Evolutionary conservation across 2,888 invertebrate genomes (phyloP), one percentile per base, ranked within the genome.

Genomic region (Macaria notata): DNA sequence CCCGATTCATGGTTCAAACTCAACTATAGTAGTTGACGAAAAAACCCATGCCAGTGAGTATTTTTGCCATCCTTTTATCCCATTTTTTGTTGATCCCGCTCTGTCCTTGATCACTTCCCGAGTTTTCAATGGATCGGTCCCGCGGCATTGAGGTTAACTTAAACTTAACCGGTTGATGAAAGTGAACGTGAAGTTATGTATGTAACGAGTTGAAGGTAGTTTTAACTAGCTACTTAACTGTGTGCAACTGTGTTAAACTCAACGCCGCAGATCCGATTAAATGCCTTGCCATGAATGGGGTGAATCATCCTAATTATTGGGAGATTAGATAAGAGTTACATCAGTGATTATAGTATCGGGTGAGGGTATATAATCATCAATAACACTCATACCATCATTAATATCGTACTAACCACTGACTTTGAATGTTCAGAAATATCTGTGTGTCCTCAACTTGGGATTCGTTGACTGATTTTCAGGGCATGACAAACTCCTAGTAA

Each of bases 391-490:
- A 63, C 52, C 65, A 66, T 71, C 67, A 64, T 64, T 73, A 79
- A 58, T 62, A 49, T 58, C 79, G 79, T 76, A 84, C 80, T 80
- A 80, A 79, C 77, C 70, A 73, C 76, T 76, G 73, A 78, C 72
- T 78, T 75, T 83, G 74, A 82, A 80, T 81, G 81, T 83, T 79
- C 69, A 71, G 79, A 77, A 69, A 68, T 71, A 83, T 91, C 91
- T 91, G 91, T 91, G 91, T 89, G 89, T 91, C 91, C 90, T 88
- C 89, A 91, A 87, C 68, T 80, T 85, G 82, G 88, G 88, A 84
- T 84, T 85, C 88, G 82, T 92, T 92, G 85, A 88, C 84, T 89
- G 83, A 88, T 90, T 91, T 91, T 75, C 92, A 92, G 92, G 92
- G 86, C 83, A 88, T 88, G 84, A 75, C 79, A 84, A 87, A 78